Percentiles rank a stretch among this genome's conserved stretches.
Evolutionary conservation across 2,113 vertebrate species (phyloP).

Genomic region (Xerus inauris): DNA sequence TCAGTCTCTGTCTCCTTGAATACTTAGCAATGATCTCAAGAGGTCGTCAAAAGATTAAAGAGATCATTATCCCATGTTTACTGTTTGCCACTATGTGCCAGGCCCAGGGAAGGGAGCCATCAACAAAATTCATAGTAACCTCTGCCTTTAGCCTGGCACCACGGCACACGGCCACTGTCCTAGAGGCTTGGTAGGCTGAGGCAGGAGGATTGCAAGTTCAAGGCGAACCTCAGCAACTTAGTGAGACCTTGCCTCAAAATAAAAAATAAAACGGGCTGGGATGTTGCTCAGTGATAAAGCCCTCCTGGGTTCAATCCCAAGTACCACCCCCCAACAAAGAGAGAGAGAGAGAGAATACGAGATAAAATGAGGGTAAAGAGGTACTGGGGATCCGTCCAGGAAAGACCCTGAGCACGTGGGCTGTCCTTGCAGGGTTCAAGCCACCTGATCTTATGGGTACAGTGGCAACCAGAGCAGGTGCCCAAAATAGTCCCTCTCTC

Average conservation of each 20-base stretch:
- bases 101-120: neutral
- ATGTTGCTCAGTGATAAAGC: neutral
- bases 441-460: rapidly evolving
- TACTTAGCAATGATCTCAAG: neutral
- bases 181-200: neutral
- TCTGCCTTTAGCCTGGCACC: neutral
- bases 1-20: neutral
- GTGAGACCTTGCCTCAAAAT: neutral
- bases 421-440: neutral
- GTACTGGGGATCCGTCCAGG: neutral
- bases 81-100: neutral
- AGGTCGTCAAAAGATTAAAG: neutral
- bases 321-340: neutral
- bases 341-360: neutral
- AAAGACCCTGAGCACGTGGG: neutral
- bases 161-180: neutral
- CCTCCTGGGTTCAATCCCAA: neutral
- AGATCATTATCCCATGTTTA: neutral
- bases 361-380: too few relatives aligned
- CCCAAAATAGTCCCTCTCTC: neutral
- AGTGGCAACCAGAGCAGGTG: neutral
- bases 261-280: neutral
- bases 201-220: neutral
- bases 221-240: neutral
- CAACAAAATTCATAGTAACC: neutral